Evolutionary conservation across 2,888 invertebrate genomes (phyloP).

Genomic region (Peribatodes rhomboidaria): DNA sequence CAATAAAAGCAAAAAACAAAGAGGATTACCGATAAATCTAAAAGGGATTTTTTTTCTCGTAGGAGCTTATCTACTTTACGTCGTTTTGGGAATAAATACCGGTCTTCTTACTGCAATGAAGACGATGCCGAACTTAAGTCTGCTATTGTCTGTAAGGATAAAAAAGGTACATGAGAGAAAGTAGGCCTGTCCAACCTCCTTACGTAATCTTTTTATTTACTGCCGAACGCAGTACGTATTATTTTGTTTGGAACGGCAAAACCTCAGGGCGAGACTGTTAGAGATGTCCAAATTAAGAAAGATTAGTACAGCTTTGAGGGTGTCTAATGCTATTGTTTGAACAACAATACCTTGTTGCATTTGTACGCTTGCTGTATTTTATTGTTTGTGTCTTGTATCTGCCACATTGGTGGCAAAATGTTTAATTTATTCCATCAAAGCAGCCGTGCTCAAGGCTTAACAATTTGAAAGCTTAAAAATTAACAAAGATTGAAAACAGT

Average conservation of each 20-base stretch:
- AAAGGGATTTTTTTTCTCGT: conserved; percentile 77
- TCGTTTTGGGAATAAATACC: conserved; percentile 78
- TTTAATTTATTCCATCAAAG: conserved; percentile 58
- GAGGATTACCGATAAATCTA: conserved; percentile 78
- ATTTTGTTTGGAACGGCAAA: conserved; percentile 55
- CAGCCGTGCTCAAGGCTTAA: background rate
- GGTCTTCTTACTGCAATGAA: conserved; percentile 71
- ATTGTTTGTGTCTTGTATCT: conserved; percentile 28
- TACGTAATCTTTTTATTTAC: conserved; percentile 75
- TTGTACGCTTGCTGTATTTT: conserved; percentile 10
- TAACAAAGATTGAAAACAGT: background rate
- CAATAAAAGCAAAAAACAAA: conserved; percentile 79
- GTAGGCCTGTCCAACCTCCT: conserved; percentile 59
- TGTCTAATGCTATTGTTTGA: conserved; percentile 27
- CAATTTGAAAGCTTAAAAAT: background rate
- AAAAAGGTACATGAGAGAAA: conserved; percentile 71
- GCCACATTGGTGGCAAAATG: conserved; percentile 70
- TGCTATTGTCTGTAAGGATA: conserved; percentile 77
- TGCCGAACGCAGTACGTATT: conserved; percentile 66
- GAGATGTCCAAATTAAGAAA: conserved; percentile 35
- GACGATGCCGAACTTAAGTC: conserved; percentile 72
- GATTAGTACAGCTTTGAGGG: conserved; percentile 27
- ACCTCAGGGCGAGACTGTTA: conserved; percentile 24
- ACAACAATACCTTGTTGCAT: conserved; percentile 4
- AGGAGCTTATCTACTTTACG: conserved; percentile 77